Percentiles rank a stretch among this genome's conserved stretches.
phyloP scores from a whole-genome alignment of 2,797 vertebrate species.

The Cichlasoma orientale region DNA sequence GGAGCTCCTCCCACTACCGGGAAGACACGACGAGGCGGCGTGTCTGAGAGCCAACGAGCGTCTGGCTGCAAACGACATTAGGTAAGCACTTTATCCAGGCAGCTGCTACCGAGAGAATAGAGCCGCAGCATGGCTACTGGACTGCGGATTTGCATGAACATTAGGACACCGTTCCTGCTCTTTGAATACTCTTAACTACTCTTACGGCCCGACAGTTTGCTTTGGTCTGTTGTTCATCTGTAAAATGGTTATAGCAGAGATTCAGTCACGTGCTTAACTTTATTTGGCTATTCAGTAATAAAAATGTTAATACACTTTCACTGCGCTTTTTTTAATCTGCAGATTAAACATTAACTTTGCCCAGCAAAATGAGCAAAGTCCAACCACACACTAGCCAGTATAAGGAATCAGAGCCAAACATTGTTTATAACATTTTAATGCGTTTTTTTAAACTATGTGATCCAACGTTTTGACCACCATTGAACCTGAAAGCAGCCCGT shows the following conservation, averaged over 20 bases:
- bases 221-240: background rate
- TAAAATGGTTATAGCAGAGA: no score
- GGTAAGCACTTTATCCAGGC: background rate
- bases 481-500: background rate
- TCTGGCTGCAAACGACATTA: background rate
- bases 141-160: background rate
- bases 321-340: background rate
- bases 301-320: background rate
- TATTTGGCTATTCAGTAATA: background rate
- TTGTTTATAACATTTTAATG: background rate
- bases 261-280: background rate
- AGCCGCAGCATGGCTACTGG: background rate
- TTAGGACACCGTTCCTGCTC: background rate
- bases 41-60: no score
- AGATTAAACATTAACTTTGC: background rate
- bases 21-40: background rate
- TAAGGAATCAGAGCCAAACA: background rate
- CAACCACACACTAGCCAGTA: background rate
- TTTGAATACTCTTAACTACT: no score
- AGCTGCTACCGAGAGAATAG: rapidly evolving
- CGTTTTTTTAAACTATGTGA: no score
- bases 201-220: rapidly evolving
- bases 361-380: background rate
- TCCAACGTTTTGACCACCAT: background rate
- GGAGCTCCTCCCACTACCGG: slow-evolving; percentile 27